A percentile compares a stretch with the other conserved stretches of the same genome.
Evolutionary conservation across 2,113 vertebrate genomes (phyloP).

Genomic region (Thunnus maccoyii): DNA sequence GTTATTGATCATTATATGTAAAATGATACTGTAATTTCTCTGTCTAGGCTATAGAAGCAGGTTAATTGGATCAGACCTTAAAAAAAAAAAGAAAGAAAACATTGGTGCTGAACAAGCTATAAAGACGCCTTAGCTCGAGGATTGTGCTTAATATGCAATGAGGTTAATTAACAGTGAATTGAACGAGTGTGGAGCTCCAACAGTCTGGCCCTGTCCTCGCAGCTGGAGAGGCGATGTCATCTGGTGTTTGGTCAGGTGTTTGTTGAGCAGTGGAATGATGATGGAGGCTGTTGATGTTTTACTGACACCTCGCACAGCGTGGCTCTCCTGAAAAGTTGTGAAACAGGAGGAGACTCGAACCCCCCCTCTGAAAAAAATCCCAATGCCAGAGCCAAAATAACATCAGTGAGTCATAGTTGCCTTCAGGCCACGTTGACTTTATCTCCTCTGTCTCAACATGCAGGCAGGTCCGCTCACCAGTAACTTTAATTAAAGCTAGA

Average conservation of each 20-base stretch:
- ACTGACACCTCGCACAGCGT: slow-evolving; percentile 47
- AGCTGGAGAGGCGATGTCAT: not conserved
- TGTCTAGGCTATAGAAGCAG: slow-evolving; percentile 33
- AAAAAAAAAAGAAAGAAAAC: slow-evolving; percentile 8
- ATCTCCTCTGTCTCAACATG: slow-evolving; percentile 82
- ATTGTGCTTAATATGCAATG: slow-evolving; percentile 46
- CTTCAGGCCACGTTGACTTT: slow-evolving; percentile 76
- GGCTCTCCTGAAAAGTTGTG: slow-evolving; percentile 57
- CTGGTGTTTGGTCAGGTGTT: slow-evolving; percentile 71
- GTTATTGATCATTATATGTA: slow-evolving; percentile 76
- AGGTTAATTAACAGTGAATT: slow-evolving; percentile 54
- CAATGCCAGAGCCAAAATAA: slow-evolving; percentile 78
- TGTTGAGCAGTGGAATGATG: slow-evolving; percentile 36
- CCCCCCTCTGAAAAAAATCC: slow-evolving; percentile 51
- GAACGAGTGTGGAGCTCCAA: not conserved
- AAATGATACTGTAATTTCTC: slow-evolving; percentile 70
- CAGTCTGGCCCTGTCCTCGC: not conserved
- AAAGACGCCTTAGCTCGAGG: slow-evolving; percentile 31
- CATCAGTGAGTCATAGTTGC: slow-evolving; percentile 81
- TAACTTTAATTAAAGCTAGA: slow-evolving; percentile 80
- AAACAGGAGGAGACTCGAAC: slow-evolving; percentile 73
- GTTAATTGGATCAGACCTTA: slow-evolving; percentile 71
- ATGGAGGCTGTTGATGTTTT: slow-evolving; percentile 60
- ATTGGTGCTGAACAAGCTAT: slow-evolving; percentile 44
- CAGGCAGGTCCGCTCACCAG: slow-evolving; percentile 65